Conservation (phyloP, 1,140 invertebrate genomes). For the Oncopodura yosiiana region DNA sequence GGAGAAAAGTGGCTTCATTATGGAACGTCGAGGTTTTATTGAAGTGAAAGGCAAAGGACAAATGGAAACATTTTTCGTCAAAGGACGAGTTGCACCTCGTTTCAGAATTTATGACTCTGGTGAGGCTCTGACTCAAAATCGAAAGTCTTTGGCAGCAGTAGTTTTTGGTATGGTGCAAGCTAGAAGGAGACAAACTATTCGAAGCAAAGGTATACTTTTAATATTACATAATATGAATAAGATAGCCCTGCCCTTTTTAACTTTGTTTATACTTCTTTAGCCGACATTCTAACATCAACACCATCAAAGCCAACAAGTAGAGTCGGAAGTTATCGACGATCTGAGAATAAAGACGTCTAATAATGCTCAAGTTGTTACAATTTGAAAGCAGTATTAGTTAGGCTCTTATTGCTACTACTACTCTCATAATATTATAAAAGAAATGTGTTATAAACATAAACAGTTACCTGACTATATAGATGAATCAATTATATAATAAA, state of each 20-base stretch:
- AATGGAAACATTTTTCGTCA: slow-evolving; percentile 88
- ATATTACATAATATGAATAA: background rate
- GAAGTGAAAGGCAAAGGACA: slow-evolving; percentile 89
- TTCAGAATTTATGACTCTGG: slow-evolving; percentile 50
- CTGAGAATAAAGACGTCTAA: slow-evolving; percentile 31
- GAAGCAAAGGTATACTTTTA: slow-evolving; percentile 30
- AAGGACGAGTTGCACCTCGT: slow-evolving; percentile 48
- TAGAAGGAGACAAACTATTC: slow-evolving; percentile 41
- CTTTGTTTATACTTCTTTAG: slow-evolving; percentile 13
- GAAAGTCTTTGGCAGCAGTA: slow-evolving; percentile 66
- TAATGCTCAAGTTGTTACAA: too few species aligned
- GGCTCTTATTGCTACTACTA: background rate
- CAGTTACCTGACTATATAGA: too few species aligned
- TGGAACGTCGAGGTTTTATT: slow-evolving; percentile 67
- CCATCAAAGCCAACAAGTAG: slow-evolving; percentile 24
- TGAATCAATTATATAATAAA: too few species aligned
- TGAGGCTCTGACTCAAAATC: slow-evolving; percentile 58
- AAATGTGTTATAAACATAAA: too few species aligned
- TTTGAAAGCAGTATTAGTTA: too few species aligned
- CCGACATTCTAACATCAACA: slow-evolving; percentile 24
- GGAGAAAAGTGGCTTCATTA: slow-evolving; percentile 56
- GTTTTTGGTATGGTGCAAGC: slow-evolving; percentile 78
- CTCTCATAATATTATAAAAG: too few species aligned
- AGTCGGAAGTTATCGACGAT: slow-evolving; percentile 25
- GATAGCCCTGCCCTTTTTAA: background rate